Evolutionary conservation across 2,888 invertebrate genomes (phyloP), one percentile per base, ranked within the genome.

Genomic region (Torymus texanus): DNA sequence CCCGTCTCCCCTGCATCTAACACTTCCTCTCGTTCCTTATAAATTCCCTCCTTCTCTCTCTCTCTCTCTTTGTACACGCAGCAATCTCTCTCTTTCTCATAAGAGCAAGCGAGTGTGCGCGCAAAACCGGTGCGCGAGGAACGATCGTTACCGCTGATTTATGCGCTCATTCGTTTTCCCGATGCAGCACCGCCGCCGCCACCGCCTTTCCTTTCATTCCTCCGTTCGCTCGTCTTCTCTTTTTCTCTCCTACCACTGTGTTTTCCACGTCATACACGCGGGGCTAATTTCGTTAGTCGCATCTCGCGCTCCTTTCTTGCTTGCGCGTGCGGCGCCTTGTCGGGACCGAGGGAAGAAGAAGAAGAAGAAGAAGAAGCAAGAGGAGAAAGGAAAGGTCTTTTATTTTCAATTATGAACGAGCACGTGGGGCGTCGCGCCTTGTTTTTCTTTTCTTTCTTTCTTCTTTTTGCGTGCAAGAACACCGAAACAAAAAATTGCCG

Each of bases 61-160:
- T 18, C 10, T 41, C 41, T 41, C 29, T 29, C 29, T 29, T 29
- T 41, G 41, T 41, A 59, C 59, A 16, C 18, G 59, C 8, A 41
- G 41, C 41, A 41, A 41, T 59, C 59, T 59, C 18, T 59, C 41
- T 11, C 16, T 41, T 14, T 41, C 16, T 59, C 59, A 18, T 70
- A 24, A 70, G 50, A 59, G 41, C 59, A 70, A 68, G 59, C 21
- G 12, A 21, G 50, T 3, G 14, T 2, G 12, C 14, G 55, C 14
- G 55, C 21, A 50, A 63, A 55, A 50, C 18, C 29, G 16, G 12
- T 2, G 24, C 8, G 65, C 41, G 21, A 13, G 55, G 14, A 24
- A 67, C 84, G 85, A 83, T 85, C 86, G 85, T 86, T 86, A 83
- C 82, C 73, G 77, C 75, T 84, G 86, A 85, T 85, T 85, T 85